A percentile compares a stretch with the other conserved stretches of the same genome.
These are phyloP conservation scores for Phalacrocorax brasilianus DNA, from an alignment of 2,113 vertebrate species.

Conservation along the genomic window DNA sequence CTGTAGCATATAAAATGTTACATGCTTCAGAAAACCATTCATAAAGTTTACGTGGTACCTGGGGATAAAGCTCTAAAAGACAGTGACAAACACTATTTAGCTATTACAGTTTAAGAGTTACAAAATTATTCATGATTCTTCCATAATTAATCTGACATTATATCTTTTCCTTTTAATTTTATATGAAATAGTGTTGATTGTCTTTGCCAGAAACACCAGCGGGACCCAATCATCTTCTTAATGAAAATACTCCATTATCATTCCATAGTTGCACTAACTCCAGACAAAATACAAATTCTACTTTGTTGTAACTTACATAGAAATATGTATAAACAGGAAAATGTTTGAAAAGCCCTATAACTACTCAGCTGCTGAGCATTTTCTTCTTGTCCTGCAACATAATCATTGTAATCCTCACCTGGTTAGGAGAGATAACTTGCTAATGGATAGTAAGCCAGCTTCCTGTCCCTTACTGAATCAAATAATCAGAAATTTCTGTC, in stretches of 20 bases:
- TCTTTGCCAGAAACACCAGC: background rate
- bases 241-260: background rate
- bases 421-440: background rate
- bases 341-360: background rate
- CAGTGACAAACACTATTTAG: background rate
- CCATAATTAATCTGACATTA: constrained; percentile 3
- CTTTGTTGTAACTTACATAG: background rate
- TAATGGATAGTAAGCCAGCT: background rate
- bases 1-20: background rate
- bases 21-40: background rate
- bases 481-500: background rate
- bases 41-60: background rate
- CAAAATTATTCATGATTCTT: background rate
- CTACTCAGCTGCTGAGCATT: background rate
- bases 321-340: background rate
- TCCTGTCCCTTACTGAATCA: background rate
- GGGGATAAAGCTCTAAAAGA: background rate
- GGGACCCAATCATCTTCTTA: background rate
- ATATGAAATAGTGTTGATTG: background rate
- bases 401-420: background rate
- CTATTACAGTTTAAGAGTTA: background rate
- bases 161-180: background rate
- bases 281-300: background rate
- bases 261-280: background rate
- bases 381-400: background rate